Base-by-base conservation (phyloP, 2,888 invertebrate genomes). In the Nephrocerus scutellatus region DNA sequence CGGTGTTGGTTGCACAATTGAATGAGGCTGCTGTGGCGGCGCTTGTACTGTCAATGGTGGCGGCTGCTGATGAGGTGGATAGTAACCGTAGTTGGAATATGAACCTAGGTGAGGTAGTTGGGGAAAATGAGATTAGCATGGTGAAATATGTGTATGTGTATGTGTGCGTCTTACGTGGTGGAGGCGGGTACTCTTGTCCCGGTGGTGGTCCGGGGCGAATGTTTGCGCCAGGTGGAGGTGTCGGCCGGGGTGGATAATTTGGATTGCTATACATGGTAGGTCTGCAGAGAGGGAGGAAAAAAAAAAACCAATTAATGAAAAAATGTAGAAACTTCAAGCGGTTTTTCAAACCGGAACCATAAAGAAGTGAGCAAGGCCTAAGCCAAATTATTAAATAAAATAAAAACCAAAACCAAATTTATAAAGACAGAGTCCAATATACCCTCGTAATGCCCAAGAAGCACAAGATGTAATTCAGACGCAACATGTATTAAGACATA, bases 181-280 rank as follows among this genome's bases (percentile, higher is more conserved):
- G 56, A 19, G 55, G 40, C 14, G 58, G 47, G 42, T 56, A 64
- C 36, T 66, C 64, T 6, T 56, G 53, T 10, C 51, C 50, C 12
- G 47, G 42, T 12, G 49, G 46, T 24, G 43, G 44, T 25, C 59
- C 58, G 2, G 58, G 51, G 24, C 60, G 50, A 47, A 60, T 51
- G 36, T 44, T 50, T 16, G 44, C 47, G 13, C 51, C 52, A 21
- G 53, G 54, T 13, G 59, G 54, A n/a, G 58, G 57, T 34, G 52
- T 53, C 24, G 50, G 53, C 5, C 63, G 59, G 7, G 63, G 63
- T 6, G 59, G 56, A 50, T 55, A 67, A 31, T 59, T 63, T 6
- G 67, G 68, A 47, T 57, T 65, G 15, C 65, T 64, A 41, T 59
- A 66, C 32, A 66, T 57, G 12, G 66, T 54, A 9, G 66, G 60